These are phyloP conservation scores for Dynastes hyllus DNA, from an alignment of 2,888 invertebrate genomes.

Conservation along the genomic window DNA sequence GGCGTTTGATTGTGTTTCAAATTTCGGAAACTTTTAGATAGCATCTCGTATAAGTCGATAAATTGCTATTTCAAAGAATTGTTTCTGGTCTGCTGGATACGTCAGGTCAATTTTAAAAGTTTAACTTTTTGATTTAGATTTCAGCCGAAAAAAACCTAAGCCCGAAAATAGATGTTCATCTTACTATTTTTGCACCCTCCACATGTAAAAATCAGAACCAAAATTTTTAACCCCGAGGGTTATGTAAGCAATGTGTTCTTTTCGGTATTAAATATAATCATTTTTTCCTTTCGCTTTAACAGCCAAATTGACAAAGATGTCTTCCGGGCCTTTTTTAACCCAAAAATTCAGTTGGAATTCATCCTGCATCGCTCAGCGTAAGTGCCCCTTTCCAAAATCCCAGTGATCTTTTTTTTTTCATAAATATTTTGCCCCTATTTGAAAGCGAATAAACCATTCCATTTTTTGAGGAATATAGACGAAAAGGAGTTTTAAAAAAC, in stretches of 20 bases:
- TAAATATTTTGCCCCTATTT: background rate
- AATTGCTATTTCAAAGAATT: too few species aligned
- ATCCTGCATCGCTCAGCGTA: background rate
- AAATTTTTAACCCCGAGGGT: constrained; percentile 6
- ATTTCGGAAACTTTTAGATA: too few species aligned
- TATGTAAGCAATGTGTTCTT: background rate
- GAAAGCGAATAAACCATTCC: background rate
- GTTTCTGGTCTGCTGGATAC: too few species aligned
- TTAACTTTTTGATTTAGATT: background rate
- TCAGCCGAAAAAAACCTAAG: constrained; percentile 65
- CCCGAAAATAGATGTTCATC: constrained; percentile 58
- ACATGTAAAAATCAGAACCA: background rate
- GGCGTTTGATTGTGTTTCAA: too few species aligned
- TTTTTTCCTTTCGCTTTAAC: too few species aligned
- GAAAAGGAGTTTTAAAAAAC: background rate
- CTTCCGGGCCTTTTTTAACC: background rate
- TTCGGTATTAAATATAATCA: background rate
- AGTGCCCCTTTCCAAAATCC: background rate
- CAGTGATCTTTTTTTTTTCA: background rate
- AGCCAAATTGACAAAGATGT: too few species aligned
- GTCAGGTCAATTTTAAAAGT: too few species aligned
- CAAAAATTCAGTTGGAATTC: background rate
- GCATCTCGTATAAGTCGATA: too few species aligned
- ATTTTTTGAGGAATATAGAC: too few species aligned
- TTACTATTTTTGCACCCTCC: constrained; percentile 66